Conservation (phyloP, 2,888 invertebrate genomes). For the Acrobasis suavella region DNA sequence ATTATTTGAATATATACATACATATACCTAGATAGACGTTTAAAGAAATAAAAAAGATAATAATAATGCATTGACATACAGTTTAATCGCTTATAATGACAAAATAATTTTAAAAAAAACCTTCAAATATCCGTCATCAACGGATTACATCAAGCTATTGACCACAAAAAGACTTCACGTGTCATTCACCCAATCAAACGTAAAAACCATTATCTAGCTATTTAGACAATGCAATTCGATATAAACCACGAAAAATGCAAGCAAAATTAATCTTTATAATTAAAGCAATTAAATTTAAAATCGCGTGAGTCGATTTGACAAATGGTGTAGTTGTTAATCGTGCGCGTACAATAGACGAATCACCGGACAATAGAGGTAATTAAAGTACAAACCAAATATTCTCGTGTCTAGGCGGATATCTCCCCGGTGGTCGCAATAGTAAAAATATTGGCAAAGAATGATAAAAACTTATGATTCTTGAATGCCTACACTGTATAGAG, state of each 20-base stretch:
- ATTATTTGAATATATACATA: too few relatives aligned
- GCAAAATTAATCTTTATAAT: slow-evolving; percentile 25
- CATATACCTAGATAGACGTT: too few relatives aligned
- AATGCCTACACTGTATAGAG: slow-evolving; percentile 37
- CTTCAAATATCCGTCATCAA: slow-evolving; percentile 1
- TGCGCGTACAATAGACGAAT: slow-evolving; percentile 41
- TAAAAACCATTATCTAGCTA: slow-evolving; percentile 35
- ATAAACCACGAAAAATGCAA: slow-evolving; percentile 43
- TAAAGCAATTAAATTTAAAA: background rate
- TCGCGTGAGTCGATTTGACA: slow-evolving; percentile 5
- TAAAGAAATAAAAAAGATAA: too few relatives aligned
- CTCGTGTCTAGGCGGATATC: slow-evolving; percentile 67
- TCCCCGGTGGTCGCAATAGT: slow-evolving; percentile 76
- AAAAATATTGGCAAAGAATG: slow-evolving; percentile 48
- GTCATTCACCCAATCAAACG: slow-evolving; percentile 28
- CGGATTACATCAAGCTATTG: slow-evolving; percentile 13
- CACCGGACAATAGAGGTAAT: slow-evolving; percentile 76
- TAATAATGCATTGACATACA: background rate
- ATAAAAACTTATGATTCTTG: slow-evolving; percentile 13
- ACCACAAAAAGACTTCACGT: slow-evolving; percentile 19
- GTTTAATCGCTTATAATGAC: background rate
- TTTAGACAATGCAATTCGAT: slow-evolving; percentile 34
- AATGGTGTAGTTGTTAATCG: slow-evolving; percentile 27
- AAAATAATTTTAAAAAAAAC: background rate
- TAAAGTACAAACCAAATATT: slow-evolving; percentile 78